Evolutionary conservation across 2,888 invertebrate genomes (phyloP), one percentile per base, ranked within the genome.

Genomic region (Pristionchus fissidentatus): DNA sequence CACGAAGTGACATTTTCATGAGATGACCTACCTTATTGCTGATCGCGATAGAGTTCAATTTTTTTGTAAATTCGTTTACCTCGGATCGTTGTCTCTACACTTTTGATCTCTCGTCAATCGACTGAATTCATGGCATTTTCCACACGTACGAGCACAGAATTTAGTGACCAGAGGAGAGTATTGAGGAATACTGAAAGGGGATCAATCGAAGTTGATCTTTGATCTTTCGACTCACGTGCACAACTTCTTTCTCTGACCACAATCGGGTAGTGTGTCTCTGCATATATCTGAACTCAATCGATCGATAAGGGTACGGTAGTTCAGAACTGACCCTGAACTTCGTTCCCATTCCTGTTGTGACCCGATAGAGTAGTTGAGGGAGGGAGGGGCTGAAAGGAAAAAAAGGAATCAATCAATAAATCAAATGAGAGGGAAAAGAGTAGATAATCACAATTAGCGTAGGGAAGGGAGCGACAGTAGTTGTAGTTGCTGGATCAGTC

Each of bases 61-160:
- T 10, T n/a, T 26, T 13, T 46, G 35, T 46, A 10, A 2, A 19
- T 32, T 32, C 49, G n/a, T n/a, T n/a, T n/a, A 77, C 77, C 52
- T 77, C 49, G 29, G 49, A 49, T 77, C 77, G 32, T 46, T 77
- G 49, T 77, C 77, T 35, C 77, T 77, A 22, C 77, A 77, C 26
- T 77, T 52, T 49, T 52, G 49, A 77, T 77, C 77, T 77, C 77
- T 77, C 49, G 29, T 77, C 32, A 52, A 32, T 77, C 77, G 29
- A 46, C n/a, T 77, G 46, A 77, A 49, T 22, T 77, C 77, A 29
- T 77, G 46, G 77, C 77, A 77, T 49, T 32, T 29, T 49, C 77
- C 77, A 77, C 77, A 77, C 10, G 77, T 77, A 7, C 32, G 32
- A 26, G 77, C 49, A 77, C 77, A 77, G 49, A 49, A 49, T 29